Base-by-base conservation (phyloP, 2,888 invertebrate genomes). In the Agapetus fuscipes region DNA sequence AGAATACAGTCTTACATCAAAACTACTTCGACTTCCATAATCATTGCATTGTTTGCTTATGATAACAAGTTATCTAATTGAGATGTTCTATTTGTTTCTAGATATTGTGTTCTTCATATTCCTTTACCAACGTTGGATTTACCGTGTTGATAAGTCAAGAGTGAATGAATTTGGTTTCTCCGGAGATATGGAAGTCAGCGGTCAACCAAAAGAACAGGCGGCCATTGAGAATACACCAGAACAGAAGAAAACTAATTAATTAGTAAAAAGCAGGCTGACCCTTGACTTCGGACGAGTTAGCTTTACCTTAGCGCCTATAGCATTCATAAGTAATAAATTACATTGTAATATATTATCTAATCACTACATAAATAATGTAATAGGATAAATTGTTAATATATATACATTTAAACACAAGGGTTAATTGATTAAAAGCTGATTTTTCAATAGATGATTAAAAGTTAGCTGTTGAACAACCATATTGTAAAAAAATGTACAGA, bases 41-140 rank as follows among this genome's bases (percentile, higher is more conserved):
- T 10, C 7, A 9, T 9, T 6, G 9, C 7, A 17, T n/a, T 28
- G 30, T 39, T 30, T 33, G 20, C 24, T 10, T 16, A 24, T 20
- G 17, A 20, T 25, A 16, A 14, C 12, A 20, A 15, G n/a, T 9
- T 12, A 12, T 28, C 4, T n/a, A 13, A 28, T 6, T 28, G 28
- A 28, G 4, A n/a, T 28, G n/a, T 30, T 49, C 41, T 39, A 49
- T 51, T 51, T 52, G 55, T 49, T 72, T 66, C 39, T 72, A 81
- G 90, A 98, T 68, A 94, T 99, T 54, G 88, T 99, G 30, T 99
- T 99, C 76, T 86, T 97, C 62, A 89, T 98, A 60, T 99, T 94
- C 74, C 72, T 99, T 49, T 99, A 99, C 62, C 98, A 99, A 68
- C 81, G 93, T 49, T 99, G 91, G 86, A 95, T 96, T 51, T 99